Evolutionary conservation across 92 coral and sea anemone species (phyloP), one percentile per base, ranked within the genome.

Genomic region (Umimayanthus chanpuru): DNA sequence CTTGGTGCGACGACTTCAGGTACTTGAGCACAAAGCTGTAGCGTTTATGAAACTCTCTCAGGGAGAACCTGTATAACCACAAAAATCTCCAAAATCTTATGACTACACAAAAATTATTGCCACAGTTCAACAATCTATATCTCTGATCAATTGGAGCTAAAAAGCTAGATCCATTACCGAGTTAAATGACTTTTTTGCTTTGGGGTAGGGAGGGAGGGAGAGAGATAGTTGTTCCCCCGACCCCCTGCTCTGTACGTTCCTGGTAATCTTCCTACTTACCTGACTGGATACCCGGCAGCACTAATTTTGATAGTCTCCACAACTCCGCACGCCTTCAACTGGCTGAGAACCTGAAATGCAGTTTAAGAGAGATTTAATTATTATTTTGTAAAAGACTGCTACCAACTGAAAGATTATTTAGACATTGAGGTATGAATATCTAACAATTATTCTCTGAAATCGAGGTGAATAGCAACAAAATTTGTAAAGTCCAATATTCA

Each of bases 221-320:
- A 32, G 36, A 32, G 36, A 0, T 32, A 32, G n/a, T n/a, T n/a
- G n/a, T n/a, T n/a, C 36, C 36, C 36, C 36, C 36, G 36, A 32
- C 36, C 2, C 36, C 36, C 36, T 2, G 36, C 36, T 32, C 0
- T 32, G 36, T 32, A 32, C 36, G 36, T n/a, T n/a, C n/a, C n/a
- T n/a, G n/a, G n/a, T n/a, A n/a, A n/a, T n/a, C n/a, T 76, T 61
- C 7, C n/a, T 25, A 7, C 89, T 85, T 55, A 94, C 98, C 98
- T 94, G 89, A 93, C 72, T 11, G 98, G 98, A 86, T 91, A 93
- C 6, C 96, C 94, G 18, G 98, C 95, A 3, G 98, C 94, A 43
- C 98, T 91, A 78, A 94, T 93, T 44, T 90, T 87, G 50, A 94
- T 91, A 20, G 98, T 94, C 64, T 94, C 98, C 20, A 94, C 92